Evolutionary conservation across 1,140 invertebrate species (phyloP).

Genomic region (Aphis craccivora): DNA sequence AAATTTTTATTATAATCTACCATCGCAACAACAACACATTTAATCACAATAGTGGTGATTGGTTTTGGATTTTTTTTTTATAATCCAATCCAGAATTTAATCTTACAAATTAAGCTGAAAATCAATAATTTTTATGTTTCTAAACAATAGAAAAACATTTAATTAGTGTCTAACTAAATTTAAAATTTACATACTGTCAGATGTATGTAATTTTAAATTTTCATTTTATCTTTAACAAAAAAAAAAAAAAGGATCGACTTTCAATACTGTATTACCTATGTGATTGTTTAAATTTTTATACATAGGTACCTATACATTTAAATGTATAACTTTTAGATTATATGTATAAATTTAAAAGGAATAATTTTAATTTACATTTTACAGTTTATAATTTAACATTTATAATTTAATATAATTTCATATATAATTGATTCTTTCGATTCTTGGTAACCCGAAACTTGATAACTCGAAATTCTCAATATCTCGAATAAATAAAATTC

Average conservation of each 20-base stretch:
- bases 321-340: not conserved
- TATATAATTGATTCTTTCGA: too few relatives aligned
- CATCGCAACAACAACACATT: not conserved
- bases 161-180: not conserved
- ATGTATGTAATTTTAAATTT: not conserved
- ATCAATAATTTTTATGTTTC: not conserved
- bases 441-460: too few relatives aligned
- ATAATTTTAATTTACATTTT: not conserved
- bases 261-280: not conserved
- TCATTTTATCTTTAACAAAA: not conserved
- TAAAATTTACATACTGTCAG: not conserved
- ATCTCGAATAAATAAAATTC: too few relatives aligned
- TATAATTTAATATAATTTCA: too few relatives aligned
- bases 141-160: not conserved
- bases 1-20: not conserved
- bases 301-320: not conserved
- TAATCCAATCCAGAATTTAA: not conserved
- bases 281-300: not conserved
- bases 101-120: not conserved
- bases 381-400: too few relatives aligned
- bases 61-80: not conserved
- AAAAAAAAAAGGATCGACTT: not conserved
- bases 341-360: too few relatives aligned
- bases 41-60: not conserved
- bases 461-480: too few relatives aligned